Percentiles rank a stretch among this genome's conserved stretches.
These are phyloP conservation scores for Agrotis exclamationis DNA, from an alignment of 2,888 invertebrate species.

Conservation along the genomic window DNA sequence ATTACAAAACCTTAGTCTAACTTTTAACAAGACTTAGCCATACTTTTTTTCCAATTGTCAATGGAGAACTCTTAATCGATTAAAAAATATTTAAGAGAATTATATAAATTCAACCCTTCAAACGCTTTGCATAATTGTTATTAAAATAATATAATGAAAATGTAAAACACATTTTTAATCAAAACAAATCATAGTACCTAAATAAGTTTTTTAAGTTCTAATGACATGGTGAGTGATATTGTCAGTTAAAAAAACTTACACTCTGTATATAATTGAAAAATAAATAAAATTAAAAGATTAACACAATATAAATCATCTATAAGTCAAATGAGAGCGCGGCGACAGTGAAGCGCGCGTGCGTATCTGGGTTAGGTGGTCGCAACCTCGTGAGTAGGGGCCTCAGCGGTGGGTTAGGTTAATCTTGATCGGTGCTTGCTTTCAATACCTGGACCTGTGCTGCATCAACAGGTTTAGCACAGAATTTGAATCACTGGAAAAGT, in stretches of 20 bases:
- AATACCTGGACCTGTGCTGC: constrained; percentile 35
- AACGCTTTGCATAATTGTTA: background rate
- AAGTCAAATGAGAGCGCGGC: constrained; percentile 64
- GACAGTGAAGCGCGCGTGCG: constrained; percentile 66
- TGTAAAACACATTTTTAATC: no score
- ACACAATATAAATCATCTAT: constrained; percentile 58
- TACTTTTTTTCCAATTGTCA: background rate
- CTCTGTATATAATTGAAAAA: no score
- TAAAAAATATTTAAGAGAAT: background rate
- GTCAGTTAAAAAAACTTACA: no score
- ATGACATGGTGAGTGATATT: no score
- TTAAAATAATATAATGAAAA: no score
- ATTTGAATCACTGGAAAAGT: background rate
- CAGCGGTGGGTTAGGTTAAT: constrained; percentile 62
- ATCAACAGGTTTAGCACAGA: constrained; percentile 7
- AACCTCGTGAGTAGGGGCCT: constrained; percentile 67
- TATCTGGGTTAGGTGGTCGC: constrained; percentile 68
- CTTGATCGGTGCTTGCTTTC: constrained; percentile 59
- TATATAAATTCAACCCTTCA: background rate
- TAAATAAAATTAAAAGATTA: constrained; percentile 49
- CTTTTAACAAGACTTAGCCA: background rate
- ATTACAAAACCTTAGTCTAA: background rate
- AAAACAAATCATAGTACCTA: no score
- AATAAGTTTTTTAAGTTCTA: no score
- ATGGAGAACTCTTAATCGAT: background rate